Conservation (phyloP, 53 echinoderm and acorn worm genomes). For the Actinopyga echinites region DNA sequence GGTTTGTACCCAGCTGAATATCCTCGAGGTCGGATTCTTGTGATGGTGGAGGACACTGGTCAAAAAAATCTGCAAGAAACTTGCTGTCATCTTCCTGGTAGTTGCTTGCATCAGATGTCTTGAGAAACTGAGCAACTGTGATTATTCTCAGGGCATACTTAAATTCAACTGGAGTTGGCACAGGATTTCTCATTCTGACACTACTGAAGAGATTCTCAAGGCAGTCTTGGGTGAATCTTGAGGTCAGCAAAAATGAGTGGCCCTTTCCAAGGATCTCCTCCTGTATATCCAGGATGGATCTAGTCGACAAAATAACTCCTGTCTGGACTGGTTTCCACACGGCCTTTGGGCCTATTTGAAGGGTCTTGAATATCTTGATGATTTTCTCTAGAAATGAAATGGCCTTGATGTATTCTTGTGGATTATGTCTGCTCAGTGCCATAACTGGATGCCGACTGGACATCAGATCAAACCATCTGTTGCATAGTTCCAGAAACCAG, state of each 20-base stretch:
- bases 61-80: slow-evolving; percentile 23
- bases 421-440: slow-evolving; percentile 59
- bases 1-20: not conserved
- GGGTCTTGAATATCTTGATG: slow-evolving; percentile 49
- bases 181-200: slow-evolving; percentile 65
- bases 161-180: slow-evolving; percentile 58
- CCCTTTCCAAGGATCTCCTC: slow-evolving; percentile 61
- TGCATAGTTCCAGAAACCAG: slow-evolving; percentile 63
- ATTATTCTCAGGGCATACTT: slow-evolving; percentile 51
- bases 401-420: slow-evolving; percentile 37
- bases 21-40: not conserved
- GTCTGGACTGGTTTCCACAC: slow-evolving; percentile 73
- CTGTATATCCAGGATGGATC: slow-evolving; percentile 55
- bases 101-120: not conserved
- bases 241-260: slow-evolving; percentile 59
- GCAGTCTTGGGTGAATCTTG: slow-evolving; percentile 8
- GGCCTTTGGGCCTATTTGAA: slow-evolving; percentile 51
- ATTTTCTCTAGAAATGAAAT: slow-evolving; percentile 29
- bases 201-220: slow-evolving; percentile 12
- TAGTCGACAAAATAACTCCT: slow-evolving; percentile 57
- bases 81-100: slow-evolving; percentile 28
- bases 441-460: slow-evolving; percentile 61
- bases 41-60: not conserved
- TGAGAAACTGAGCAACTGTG: slow-evolving; percentile 65
- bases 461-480: slow-evolving; percentile 71